Evolutionary conservation across 92 coral and sea anemone genomes (phyloP).

Genomic region (Parazoanthus swiftii): DNA sequence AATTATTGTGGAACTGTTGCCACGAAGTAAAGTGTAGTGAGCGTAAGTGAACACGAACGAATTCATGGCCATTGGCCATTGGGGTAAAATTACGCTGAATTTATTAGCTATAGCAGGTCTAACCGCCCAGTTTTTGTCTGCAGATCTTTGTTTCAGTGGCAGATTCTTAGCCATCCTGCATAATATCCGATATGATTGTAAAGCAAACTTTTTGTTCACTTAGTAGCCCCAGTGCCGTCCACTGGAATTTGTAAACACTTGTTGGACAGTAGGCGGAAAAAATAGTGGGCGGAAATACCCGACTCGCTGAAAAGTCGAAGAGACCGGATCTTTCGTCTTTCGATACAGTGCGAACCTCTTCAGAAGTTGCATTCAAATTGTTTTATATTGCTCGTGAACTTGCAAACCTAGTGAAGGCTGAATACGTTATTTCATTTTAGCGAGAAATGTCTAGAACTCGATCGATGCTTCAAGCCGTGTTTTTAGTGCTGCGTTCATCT

Average conservation of each 20-base stretch:
- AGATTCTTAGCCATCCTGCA: neutral
- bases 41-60: neutral
- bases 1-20: neutral
- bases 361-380: no score
- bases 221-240: no score
- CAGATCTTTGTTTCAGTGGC: neutral
- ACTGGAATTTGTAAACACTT: neutral
- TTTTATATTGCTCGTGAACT: no score
- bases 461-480: no score
- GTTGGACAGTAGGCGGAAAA: neutral
- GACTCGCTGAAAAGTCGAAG: neutral
- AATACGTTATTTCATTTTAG: no score
- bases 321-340: neutral
- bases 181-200: neutral
- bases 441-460: no score
- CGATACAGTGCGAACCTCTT: neutral
- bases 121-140: no score
- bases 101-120: no score
- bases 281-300: no score
- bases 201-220: neutral
- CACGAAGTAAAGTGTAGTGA: neutral
- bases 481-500: no score
- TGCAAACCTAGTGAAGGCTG: no score
- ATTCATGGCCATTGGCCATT: neutral
- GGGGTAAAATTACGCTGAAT: neutral